A percentile compares a stretch with the other conserved stretches of the same genome.
These are phyloP conservation scores for Plectus sambesii DNA, from an alignment of 1,140 invertebrate genomes.

Conservation along the genomic window DNA sequence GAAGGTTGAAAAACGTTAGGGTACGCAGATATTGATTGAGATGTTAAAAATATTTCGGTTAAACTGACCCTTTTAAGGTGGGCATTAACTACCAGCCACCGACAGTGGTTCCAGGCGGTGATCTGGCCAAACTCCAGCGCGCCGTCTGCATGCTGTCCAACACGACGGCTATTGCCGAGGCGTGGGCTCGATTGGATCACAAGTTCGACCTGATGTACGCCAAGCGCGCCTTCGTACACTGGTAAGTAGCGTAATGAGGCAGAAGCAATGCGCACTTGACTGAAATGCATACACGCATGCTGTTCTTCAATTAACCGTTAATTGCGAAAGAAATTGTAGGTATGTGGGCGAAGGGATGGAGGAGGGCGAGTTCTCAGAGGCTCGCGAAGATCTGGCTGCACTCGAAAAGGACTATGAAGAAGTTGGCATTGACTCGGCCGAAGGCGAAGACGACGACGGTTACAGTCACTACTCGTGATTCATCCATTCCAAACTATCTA, in stretches of 20 bases:
- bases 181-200: slow-evolving; percentile 59
- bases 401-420: slow-evolving; percentile 66
- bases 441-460: too few relatives aligned
- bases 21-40: neutral
- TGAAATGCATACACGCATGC: too few relatives aligned
- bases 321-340: too few relatives aligned
- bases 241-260: too few relatives aligned
- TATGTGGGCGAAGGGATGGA: slow-evolving; percentile 69
- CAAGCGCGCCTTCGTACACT: slow-evolving; percentile 68
- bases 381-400: slow-evolving; percentile 68
- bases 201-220: slow-evolving; percentile 64
- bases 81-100: slow-evolving; percentile 44
- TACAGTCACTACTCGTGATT: too few relatives aligned
- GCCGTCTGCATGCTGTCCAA: slow-evolving; percentile 63
- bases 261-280: too few relatives aligned
- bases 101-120: slow-evolving; percentile 41
- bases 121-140: slow-evolving; percentile 43
- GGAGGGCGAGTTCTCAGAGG: slow-evolving; percentile 68
- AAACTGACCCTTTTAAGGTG: slow-evolving; percentile 21
- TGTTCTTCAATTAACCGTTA: slow-evolving; percentile 73
- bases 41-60: neutral
- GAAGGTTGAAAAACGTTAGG: neutral
- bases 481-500: too few relatives aligned
- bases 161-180: slow-evolving; percentile 58
- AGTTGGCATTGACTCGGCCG: too few relatives aligned